Conservation (phyloP, 2,113 vertebrate genomes). For the Pomatostomus ruficeps region DNA sequence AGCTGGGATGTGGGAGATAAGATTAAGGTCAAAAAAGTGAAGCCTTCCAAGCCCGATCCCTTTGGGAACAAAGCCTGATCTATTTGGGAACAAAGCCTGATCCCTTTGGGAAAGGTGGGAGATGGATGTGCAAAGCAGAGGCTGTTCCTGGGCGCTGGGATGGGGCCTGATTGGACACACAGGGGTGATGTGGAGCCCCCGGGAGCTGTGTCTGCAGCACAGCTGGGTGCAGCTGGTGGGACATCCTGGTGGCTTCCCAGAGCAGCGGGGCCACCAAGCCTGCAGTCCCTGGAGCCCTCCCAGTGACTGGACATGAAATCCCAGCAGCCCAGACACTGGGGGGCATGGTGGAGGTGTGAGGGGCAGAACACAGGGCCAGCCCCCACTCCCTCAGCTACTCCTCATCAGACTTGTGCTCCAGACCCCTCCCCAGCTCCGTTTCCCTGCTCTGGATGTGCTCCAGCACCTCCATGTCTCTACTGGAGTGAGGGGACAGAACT, state of each 20-base stretch:
- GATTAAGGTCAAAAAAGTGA: not conserved
- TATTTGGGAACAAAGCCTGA: not conserved
- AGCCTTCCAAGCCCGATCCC: not conserved
- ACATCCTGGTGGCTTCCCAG: not conserved
- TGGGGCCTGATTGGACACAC: not conserved
- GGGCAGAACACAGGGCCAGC: not conserved
- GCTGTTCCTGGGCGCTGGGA: not conserved
- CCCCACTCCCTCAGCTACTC: not conserved
- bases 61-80: not conserved
- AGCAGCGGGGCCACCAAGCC: not conserved
- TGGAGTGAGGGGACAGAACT: not conserved
- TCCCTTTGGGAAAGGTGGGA: not conserved
- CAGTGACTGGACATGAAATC: not conserved
- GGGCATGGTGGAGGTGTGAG: fast-evolving
- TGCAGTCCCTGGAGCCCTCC: not conserved
- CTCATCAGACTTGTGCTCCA: not conserved
- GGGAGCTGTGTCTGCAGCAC: not conserved
- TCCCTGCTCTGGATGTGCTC: not conserved
- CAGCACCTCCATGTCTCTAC: not conserved
- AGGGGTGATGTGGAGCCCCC: not conserved
- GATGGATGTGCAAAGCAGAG: not conserved
- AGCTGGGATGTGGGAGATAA: not conserved
- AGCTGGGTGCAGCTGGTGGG: not conserved
- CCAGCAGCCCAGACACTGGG: not conserved
- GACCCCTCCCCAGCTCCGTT: not conserved